Evolutionary conservation across 2,113 vertebrate species (phyloP).

Genomic region (Megaptera novaeangliae): DNA sequence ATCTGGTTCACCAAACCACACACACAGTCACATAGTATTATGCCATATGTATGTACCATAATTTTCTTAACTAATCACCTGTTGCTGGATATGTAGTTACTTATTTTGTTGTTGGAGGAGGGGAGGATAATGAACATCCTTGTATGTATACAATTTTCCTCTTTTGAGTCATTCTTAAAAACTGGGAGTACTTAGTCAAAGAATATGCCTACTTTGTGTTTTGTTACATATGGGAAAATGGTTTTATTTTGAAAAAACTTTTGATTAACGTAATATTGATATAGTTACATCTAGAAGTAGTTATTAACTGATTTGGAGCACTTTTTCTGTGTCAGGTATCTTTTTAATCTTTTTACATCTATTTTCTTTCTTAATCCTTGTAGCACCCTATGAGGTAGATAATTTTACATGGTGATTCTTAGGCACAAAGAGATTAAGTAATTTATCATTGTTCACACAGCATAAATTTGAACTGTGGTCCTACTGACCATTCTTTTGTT

Average conservation of each 20-base stretch:
- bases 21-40: not conserved
- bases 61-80: not conserved
- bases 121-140: not conserved
- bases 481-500: not conserved
- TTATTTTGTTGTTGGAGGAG: not conserved
- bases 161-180: conserved; percentile 13
- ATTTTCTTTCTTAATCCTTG: not conserved
- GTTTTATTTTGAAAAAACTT: not conserved
- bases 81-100: not conserved
- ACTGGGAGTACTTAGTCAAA: not conserved
- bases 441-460: not conserved
- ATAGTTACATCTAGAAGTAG: not conserved
- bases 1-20: not conserved
- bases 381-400: not conserved
- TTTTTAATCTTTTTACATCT: not conserved
- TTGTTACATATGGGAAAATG: not conserved
- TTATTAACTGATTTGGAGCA: not conserved
- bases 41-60: not conserved
- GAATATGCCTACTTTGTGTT: not conserved
- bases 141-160: not conserved
- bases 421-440: not conserved
- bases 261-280: not conserved
- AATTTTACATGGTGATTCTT: conserved; percentile 15
- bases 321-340: not conserved
- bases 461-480: not conserved